Conservation (phyloP, 2,797 vertebrate species). For the Ctenosaura bakeri region DNA sequence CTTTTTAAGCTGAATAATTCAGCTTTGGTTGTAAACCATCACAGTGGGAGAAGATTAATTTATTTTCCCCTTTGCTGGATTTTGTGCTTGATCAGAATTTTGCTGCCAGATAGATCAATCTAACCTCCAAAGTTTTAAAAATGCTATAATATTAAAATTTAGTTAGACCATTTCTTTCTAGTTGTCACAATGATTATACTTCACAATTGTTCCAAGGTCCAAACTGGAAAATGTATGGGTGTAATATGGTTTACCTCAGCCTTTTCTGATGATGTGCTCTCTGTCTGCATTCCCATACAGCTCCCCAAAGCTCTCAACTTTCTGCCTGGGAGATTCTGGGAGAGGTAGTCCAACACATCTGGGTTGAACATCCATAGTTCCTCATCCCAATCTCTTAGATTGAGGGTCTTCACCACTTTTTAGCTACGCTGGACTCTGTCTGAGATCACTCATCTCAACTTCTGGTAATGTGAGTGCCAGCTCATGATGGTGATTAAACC, state of each 20-base stretch:
- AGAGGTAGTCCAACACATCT: neutral
- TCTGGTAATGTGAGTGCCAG: no score
- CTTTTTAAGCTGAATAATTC: constrained; percentile 37
- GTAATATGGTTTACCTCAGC: neutral
- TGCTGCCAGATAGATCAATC: constrained; percentile 33
- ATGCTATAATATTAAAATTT: neutral
- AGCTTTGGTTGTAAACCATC: neutral
- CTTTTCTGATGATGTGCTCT: neutral
- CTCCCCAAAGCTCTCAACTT: neutral
- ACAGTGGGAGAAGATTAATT: constrained; percentile 14
- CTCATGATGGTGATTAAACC: no score
- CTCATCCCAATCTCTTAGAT: no score
- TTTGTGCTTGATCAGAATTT: constrained; percentile 41
- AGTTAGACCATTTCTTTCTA: neutral
- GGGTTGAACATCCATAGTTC: no score
- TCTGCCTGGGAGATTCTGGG: neutral
- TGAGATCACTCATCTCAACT: no score
- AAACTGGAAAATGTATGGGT: neutral
- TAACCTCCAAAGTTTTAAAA: neutral
- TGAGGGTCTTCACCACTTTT: no score
- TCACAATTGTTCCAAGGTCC: neutral
- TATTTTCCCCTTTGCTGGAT: constrained; percentile 1
- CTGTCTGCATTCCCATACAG: neutral
- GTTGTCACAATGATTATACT: rapidly evolving
- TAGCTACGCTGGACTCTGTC: no score